A percentile compares a stretch with the other conserved stretches of the same genome.
These are phyloP conservation scores for Acrocephalus arundinaceus DNA, from an alignment of 2,113 vertebrate genomes.

Conservation along the genomic window DNA sequence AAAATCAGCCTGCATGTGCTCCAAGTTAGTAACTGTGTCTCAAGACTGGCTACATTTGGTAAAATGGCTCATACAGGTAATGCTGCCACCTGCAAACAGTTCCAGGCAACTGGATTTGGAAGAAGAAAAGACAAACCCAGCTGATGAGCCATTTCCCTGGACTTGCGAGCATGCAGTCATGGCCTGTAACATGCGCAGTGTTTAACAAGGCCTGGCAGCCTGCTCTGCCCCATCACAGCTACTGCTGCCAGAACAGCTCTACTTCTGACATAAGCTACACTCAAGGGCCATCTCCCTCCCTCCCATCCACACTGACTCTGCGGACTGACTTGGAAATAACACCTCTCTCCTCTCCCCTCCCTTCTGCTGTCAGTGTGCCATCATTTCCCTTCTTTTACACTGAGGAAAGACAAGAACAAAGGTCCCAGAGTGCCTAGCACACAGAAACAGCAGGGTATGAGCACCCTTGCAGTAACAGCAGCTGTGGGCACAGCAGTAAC, in stretches of 20 bases:
- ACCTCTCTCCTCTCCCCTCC: neutral
- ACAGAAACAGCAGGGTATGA: neutral
- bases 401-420: neutral
- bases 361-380: neutral
- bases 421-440: neutral
- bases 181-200: neutral
- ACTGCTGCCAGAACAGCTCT: conserved; percentile 19
- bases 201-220: neutral
- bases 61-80: neutral
- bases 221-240: neutral
- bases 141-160: neutral
- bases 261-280: neutral
- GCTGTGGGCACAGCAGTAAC: neutral
- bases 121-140: neutral
- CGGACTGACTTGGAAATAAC: neutral
- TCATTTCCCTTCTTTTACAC: neutral
- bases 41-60: neutral
- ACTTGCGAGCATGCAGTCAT: neutral
- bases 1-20: neutral
- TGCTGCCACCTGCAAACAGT: neutral
- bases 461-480: neutral
- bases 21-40: neutral
- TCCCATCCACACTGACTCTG: neutral
- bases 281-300: neutral
- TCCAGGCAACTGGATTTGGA: neutral